Base-by-base conservation (phyloP, 2,888 invertebrate species). In the Acanthosepion esculentum region DNA sequence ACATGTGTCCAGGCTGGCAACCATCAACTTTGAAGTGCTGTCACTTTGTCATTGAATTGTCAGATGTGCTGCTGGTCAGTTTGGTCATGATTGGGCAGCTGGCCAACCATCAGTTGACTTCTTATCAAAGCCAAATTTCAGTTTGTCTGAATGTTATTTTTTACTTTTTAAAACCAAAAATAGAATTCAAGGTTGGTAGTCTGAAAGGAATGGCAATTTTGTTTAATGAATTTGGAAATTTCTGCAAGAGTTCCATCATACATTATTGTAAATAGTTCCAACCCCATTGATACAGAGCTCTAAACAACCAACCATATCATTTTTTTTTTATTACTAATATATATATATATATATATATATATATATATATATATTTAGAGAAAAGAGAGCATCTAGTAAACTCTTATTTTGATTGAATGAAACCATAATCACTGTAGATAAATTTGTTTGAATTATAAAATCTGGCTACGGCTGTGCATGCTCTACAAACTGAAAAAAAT, bases 221-320 rank as follows among this genome's bases (percentile, higher is more conserved):
- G 78, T 78, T 78, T 33, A n/a, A 78, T 78, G 23, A 78, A 33
- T 33, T 33, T 78, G 78, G n/a, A 78, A n/a, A 33, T 78, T 78
- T 78, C 78, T 78, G 78, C 78, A 78, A 78, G n/a, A n/a, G n/a
- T 78, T 78, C 78, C 78, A 78, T 78, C 78, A 78, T 78, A 15
- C 78, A 78, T 78, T 78, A 78, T 33, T 78, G 78, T 78, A 78
- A 78, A 78, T 78, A 78, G 15, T n/a, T 78, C 78, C n/a, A 78
- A 78, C n/a, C n/a, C n/a, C 78, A 78, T 78, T 78, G 33, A 12
- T 78, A 12, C n/a, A 78, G 78, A 78, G 33, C 78, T 78, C n/a
- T 59, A 33, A 78, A 78, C 33, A n/a, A 78, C 78, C 78, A 78
- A 15, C 15, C 12, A 41, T n/a, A 78, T 78, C n/a, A 78, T 78